A percentile compares a stretch with the other conserved stretches of the same genome.
Evolutionary conservation across 2,888 invertebrate genomes (phyloP).

Genomic region (Volucella bombylans): DNA sequence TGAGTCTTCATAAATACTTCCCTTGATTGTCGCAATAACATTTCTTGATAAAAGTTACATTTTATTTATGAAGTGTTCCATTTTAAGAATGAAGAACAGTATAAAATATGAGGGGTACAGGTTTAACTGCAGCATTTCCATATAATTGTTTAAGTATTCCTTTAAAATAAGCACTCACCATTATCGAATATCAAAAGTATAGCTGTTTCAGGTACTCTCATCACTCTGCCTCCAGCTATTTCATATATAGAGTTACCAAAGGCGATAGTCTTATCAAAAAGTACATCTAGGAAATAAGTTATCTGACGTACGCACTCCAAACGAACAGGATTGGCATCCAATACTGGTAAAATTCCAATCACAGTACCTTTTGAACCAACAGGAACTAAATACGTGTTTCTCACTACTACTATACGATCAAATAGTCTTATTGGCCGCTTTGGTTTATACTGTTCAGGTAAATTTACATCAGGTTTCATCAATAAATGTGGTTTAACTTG

Average conservation of each 20-base stretch:
- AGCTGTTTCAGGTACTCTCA: constrained; percentile 83
- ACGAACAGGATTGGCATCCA: constrained; percentile 82
- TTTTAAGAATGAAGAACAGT: too few relatives aligned
- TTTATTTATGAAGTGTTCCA: too few relatives aligned
- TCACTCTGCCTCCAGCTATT: constrained; percentile 78
- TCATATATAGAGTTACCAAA: constrained; percentile 84
- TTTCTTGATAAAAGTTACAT: too few relatives aligned
- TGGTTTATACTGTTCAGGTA: constrained; percentile 81
- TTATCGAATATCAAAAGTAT: constrained; percentile 76
- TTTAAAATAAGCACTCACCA: constrained; percentile 73
- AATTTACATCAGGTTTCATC: constrained; percentile 84
- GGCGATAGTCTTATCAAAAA: constrained; percentile 90
- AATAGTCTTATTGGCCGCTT: constrained; percentile 83
- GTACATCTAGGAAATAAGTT: constrained; percentile 88
- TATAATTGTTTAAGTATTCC: not conserved
- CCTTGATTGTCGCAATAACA: too few relatives aligned
- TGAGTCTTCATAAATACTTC: too few relatives aligned
- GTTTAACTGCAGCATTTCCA: constrained; percentile 8
- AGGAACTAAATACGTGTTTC: constrained; percentile 89
- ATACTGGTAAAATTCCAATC: constrained; percentile 85
- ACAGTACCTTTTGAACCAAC: constrained; percentile 93
- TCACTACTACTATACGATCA: constrained; percentile 92
- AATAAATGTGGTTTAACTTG: constrained; percentile 91
- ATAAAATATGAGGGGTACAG: too few relatives aligned
- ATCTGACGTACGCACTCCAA: constrained; percentile 83